Percentiles rank a stretch among this genome's conserved stretches.
Conservation (phyloP, 2,888 invertebrate species). For the Ormyrus labotus region DNA sequence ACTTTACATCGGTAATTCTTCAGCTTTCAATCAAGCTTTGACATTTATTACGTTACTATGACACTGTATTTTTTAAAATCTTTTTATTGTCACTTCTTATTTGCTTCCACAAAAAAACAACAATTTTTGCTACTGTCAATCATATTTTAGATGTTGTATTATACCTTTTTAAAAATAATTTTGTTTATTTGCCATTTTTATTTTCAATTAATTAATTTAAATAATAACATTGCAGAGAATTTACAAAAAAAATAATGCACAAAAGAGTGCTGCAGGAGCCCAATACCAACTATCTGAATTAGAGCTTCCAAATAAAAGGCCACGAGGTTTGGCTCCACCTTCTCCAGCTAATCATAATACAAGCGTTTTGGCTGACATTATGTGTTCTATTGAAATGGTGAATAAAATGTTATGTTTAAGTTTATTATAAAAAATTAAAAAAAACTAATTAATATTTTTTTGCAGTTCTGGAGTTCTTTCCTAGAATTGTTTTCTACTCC, state of each 20-base stretch:
- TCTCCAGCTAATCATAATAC: slow-evolving; percentile 76
- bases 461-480: slow-evolving; percentile 84
- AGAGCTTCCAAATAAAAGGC: slow-evolving; percentile 82
- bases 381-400: slow-evolving; percentile 76
- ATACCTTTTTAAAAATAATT: no score
- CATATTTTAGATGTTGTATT: no score
- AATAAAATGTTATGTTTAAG: not conserved
- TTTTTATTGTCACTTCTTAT: no score
- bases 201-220: no score
- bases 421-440: not conserved
- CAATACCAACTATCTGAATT: slow-evolving; percentile 83
- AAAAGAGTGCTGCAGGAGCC: slow-evolving; percentile 72
- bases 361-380: slow-evolving; percentile 77
- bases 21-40: no score
- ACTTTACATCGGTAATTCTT: no score
- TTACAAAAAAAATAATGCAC: slow-evolving; percentile 78
- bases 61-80: no score
- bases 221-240: slow-evolving; percentile 74
- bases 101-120: no score
- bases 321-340: slow-evolving; percentile 73
- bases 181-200: no score
- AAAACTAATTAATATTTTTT: slow-evolving; percentile 58
- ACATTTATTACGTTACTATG: no score
- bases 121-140: no score
- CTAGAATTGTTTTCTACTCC: slow-evolving; percentile 82